Evolutionary conservation across 2,113 vertebrate genomes (phyloP), one percentile per base, ranked within the genome.

Genomic region (Siniperca chuatsi): DNA sequence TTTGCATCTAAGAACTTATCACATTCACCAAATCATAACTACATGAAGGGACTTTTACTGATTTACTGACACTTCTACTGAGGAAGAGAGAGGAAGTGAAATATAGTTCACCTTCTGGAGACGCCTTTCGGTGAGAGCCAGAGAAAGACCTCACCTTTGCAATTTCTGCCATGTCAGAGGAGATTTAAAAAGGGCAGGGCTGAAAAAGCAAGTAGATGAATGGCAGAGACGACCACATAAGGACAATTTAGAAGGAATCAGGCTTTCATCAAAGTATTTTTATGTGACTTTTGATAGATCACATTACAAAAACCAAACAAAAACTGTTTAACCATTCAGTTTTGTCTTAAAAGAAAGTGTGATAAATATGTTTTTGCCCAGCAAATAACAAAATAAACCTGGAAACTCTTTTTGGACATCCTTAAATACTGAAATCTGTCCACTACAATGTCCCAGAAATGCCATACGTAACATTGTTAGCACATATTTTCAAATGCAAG

Each of bases 61-160:
- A 60, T 78, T 54, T 37, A 25, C 42, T 67, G 52, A 67, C 44
- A n/a, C 55, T 40, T 65, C 75, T n/a, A 35, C n/a, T 35, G 54
- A 48, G 50, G 60, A 40, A 40, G 21, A 18, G 16, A 10, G 21
- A 55, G n/a, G 16, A n/a, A 55, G 33, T 13, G 35, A 55, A 13
- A 64, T n/a, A n/a, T 4, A 44, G 35, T 23, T 57, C 37, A 57
- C n/a, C 60, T 33, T 8, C 37, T 57, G 35, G 23, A 76, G 65
- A 48, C 25, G 46, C 54, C 23, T 50, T 58, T 42, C 48, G 4
- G 13, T 64, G 44, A 78, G 71, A 84, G 54, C 52, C 21, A 33
- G 55, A 69, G 37, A 29, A 58, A 23, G n/a, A 33, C 23, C 70
- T 79, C 21, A 9, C 20, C 46, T 55, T 42, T 54, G 74, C 37